These are phyloP conservation scores for Sinocyclocheilus anophthalmus DNA, from an alignment of 2,113 vertebrate species.

Conservation along the genomic window DNA sequence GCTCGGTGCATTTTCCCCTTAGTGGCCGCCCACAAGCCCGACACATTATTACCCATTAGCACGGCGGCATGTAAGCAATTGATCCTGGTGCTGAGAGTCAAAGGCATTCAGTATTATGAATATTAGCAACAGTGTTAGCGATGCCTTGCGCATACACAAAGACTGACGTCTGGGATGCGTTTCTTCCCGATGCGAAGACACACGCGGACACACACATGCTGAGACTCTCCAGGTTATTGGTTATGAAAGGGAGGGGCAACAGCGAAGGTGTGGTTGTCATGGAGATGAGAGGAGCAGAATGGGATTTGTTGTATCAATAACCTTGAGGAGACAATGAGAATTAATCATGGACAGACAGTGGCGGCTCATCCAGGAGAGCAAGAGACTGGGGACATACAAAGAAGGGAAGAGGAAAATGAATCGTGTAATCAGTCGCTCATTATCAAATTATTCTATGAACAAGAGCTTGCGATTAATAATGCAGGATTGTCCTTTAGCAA, in stretches of 20 bases:
- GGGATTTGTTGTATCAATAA: slow-evolving; percentile 62
- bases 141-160: slow-evolving; percentile 25
- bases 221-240: slow-evolving; percentile 47
- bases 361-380: slow-evolving; percentile 16
- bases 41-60: slow-evolving; percentile 9
- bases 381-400: slow-evolving; percentile 12
- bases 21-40: slow-evolving; percentile 5
- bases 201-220: slow-evolving; percentile 20
- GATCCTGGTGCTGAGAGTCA: slow-evolving; percentile 44
- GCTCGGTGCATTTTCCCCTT: slow-evolving; percentile 1
- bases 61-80: slow-evolving; percentile 29
- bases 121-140: slow-evolving; percentile 22
- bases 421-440: slow-evolving; percentile 41
- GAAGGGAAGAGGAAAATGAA: slow-evolving; percentile 34
- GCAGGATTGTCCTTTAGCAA: not conserved
- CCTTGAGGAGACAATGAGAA: slow-evolving; percentile 64
- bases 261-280: slow-evolving; percentile 60
- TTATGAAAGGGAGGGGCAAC: slow-evolving; percentile 34
- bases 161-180: slow-evolving; percentile 2
- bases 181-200: slow-evolving; percentile 31
- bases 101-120: slow-evolving; percentile 33
- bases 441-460: slow-evolving; percentile 32
- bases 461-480: not conserved
- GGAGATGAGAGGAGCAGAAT: slow-evolving; percentile 53
- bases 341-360: slow-evolving; percentile 54